Evolutionary conservation across 2,797 vertebrate species (phyloP).

Genomic region (Sarcophilus harrisii): DNA sequence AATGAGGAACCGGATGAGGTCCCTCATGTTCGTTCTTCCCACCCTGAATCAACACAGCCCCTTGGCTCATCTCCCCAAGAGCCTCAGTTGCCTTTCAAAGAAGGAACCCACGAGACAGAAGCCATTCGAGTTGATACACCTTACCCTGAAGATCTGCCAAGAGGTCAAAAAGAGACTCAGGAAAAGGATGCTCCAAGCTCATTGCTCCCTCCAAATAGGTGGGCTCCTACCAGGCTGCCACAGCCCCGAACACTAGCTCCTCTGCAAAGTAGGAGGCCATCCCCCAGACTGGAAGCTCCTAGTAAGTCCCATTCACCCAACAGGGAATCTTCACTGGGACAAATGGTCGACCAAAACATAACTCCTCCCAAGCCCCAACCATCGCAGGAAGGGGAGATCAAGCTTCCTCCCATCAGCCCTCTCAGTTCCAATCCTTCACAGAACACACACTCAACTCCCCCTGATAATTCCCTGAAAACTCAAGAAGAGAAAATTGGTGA

Average conservation of each 20-base stretch:
- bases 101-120: background rate
- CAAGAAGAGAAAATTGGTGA: constrained; percentile 45
- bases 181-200: rapidly evolving
- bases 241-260: constrained; percentile 71
- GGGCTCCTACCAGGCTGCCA: constrained; percentile 75
- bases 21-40: background rate
- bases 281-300: constrained; percentile 47
- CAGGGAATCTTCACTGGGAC: background rate
- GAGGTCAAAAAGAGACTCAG: background rate
- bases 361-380: background rate
- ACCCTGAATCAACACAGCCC: background rate
- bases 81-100: background rate
- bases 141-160: constrained; percentile 39
- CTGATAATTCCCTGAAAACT: constrained; percentile 3
- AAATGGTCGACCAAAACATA: background rate
- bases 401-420: constrained; percentile 67
- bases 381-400: constrained; percentile 54
- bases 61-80: background rate
- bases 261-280: constrained; percentile 74
- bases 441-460: background rate
- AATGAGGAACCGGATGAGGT: background rate
- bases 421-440: background rate
- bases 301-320: constrained; percentile 53
- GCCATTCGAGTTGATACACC: constrained; percentile 36
- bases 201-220: constrained; percentile 8